phyloP scores from a whole-genome alignment of 2,797 vertebrate species.

The Ambastaia sidthimunki region DNA sequence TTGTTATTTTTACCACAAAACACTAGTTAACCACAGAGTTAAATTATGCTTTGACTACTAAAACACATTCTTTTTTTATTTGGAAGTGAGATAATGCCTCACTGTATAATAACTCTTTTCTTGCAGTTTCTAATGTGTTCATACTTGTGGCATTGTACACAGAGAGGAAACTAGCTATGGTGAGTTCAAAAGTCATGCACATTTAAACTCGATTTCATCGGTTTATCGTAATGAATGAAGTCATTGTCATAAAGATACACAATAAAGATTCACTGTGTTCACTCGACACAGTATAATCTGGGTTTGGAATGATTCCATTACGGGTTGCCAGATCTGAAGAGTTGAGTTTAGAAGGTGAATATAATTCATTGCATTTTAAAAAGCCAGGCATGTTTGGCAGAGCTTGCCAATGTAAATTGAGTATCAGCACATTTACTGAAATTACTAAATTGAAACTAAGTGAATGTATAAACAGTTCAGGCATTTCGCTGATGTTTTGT shows the following conservation, averaged over 20 bases:
- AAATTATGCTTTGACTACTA: neutral
- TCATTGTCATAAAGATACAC: conserved; percentile 8
- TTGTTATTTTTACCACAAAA: neutral
- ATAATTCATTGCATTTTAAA: conserved; percentile 15
- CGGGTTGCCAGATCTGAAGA: conserved; percentile 23
- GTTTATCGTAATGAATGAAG: conserved; percentile 31
- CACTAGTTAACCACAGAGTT: neutral
- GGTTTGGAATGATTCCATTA: neutral
- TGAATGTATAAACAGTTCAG: conserved; percentile 3
- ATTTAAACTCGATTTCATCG: conserved; percentile 9
- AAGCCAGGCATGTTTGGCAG: conserved; percentile 18
- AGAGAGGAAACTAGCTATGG: conserved; percentile 79
- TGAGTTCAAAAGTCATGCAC: conserved; percentile 65
- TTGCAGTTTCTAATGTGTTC: conserved; percentile 78
- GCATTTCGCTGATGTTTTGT: conserved; percentile 26
- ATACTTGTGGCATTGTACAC: conserved; percentile 78
- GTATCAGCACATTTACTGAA: conserved; percentile 36
- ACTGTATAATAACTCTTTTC: conserved; percentile 33
- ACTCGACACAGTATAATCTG: neutral
- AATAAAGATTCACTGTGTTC: conserved; percentile 8
- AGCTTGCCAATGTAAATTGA: conserved; percentile 22
- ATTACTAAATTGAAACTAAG: conserved; percentile 6
- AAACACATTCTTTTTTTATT: conserved; percentile 4
- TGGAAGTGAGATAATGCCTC: neutral
- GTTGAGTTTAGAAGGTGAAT: conserved; percentile 15